Conservation (phyloP, 1,140 invertebrate genomes). For the Cyclargus thomasi region DNA sequence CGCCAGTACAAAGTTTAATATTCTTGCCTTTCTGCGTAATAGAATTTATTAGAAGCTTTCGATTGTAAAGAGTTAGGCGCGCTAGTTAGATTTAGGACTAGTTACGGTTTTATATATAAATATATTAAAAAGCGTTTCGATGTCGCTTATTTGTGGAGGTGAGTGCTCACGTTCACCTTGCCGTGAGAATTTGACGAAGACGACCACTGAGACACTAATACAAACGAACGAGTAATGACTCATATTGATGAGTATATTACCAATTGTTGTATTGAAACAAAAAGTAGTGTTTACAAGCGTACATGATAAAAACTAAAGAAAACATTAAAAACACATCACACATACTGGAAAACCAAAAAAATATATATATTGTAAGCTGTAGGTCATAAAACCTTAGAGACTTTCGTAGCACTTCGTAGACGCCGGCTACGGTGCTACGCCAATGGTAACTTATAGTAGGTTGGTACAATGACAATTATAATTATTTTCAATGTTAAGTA, state of each 20-base stretch:
- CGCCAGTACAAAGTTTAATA: constrained; percentile 70
- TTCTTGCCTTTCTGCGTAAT: constrained; percentile 65
- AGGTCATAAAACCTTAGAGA: no score
- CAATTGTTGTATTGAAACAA: no score
- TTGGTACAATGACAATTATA: no score
- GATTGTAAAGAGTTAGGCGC: constrained; percentile 45
- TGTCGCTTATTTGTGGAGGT: constrained; percentile 70
- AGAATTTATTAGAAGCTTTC: constrained; percentile 53
- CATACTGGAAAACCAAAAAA: background rate
- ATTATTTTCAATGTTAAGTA: background rate
- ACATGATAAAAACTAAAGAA: background rate
- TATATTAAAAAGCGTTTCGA: constrained; percentile 41
- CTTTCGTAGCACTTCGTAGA: constrained; percentile 2
- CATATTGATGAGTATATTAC: background rate
- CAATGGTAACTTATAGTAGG: background rate
- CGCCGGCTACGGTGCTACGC: constrained; percentile 7
- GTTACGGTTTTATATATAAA: constrained; percentile 33
- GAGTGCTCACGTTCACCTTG: constrained; percentile 41
- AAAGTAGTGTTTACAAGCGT: no score
- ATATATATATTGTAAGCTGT: background rate
- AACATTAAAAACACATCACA: background rate
- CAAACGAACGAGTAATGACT: background rate
- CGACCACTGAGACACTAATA: background rate
- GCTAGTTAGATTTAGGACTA: constrained; percentile 47
- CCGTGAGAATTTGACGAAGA: constrained; percentile 28